Conservation (phyloP, 2,888 invertebrate species). For the Philopedon plagiatum region DNA sequence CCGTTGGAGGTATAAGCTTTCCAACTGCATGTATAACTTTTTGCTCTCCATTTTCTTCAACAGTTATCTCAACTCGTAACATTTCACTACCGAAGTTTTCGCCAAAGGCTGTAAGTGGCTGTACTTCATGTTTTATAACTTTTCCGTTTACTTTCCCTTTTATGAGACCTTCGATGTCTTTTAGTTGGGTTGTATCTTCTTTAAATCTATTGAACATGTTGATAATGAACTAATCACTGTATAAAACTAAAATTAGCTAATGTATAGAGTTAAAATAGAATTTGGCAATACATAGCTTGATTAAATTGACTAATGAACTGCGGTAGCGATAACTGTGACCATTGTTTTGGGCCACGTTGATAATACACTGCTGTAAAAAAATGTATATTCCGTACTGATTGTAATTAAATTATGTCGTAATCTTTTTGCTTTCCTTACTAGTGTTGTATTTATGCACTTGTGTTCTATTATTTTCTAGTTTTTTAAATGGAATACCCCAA, state of each 20-base stretch:
- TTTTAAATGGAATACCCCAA: no score
- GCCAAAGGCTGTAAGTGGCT: slow-evolving; percentile 69
- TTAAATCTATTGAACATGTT: slow-evolving; percentile 28
- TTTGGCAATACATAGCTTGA: background rate
- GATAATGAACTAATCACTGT: background rate
- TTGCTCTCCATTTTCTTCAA: slow-evolving; percentile 57
- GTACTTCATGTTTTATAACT: slow-evolving; percentile 31
- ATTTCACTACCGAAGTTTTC: slow-evolving; percentile 76
- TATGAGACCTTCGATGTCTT: slow-evolving; percentile 29
- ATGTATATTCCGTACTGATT: no score
- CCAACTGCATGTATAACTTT: slow-evolving; percentile 68
- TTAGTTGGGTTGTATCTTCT: slow-evolving; percentile 31
- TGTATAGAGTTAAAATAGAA: background rate
- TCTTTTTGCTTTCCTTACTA: no score
- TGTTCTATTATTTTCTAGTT: no score
- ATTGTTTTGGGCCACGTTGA: no score
- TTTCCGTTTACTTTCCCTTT: slow-evolving; percentile 12
- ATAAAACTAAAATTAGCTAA: background rate
- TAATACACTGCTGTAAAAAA: no score
- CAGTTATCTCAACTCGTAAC: slow-evolving; percentile 64
- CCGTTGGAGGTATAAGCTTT: slow-evolving; percentile 72
- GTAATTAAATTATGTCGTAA: no score
- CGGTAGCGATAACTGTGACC: background rate
- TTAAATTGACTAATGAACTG: background rate
- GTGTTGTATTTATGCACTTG: no score